Conservation (phyloP, 2,888 invertebrate species). For the Brenthis ino region DNA sequence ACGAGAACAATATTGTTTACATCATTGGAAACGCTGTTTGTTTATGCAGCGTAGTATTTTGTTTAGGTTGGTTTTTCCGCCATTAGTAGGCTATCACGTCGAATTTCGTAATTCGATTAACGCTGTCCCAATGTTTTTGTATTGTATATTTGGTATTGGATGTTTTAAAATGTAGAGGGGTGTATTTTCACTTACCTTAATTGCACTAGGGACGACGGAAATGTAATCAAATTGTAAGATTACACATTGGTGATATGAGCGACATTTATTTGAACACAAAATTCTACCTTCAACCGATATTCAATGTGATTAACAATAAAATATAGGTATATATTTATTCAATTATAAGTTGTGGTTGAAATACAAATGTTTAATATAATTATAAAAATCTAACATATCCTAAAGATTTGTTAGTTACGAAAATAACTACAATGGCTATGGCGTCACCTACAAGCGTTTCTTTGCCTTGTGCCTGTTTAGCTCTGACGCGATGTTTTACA, state of each 20-base stretch:
- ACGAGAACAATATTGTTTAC: too few species aligned
- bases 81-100: background rate
- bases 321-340: background rate
- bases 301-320: background rate
- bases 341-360: background rate
- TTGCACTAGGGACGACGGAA: slow-evolving; percentile 21
- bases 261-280: slow-evolving; percentile 2
- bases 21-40: too few species aligned
- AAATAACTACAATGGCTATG: slow-evolving; percentile 4
- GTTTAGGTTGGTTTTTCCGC: background rate
- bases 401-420: background rate
- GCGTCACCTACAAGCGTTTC: slow-evolving; percentile 34
- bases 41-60: too few species aligned
- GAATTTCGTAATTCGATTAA: slow-evolving; percentile 20
- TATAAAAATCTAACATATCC: background rate
- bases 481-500: slow-evolving; percentile 46
- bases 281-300: background rate
- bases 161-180: slow-evolving; percentile 4
- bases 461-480: slow-evolving; percentile 67
- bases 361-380: background rate
- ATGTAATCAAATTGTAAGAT: slow-evolving; percentile 21
- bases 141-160: slow-evolving; percentile 7
- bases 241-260: slow-evolving; percentile 7
- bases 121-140: slow-evolving; percentile 10
- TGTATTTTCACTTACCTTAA: slow-evolving; percentile 19